These are phyloP conservation scores for Origma solitaria DNA, from an alignment of 2,113 vertebrate genomes.

Conservation along the genomic window DNA sequence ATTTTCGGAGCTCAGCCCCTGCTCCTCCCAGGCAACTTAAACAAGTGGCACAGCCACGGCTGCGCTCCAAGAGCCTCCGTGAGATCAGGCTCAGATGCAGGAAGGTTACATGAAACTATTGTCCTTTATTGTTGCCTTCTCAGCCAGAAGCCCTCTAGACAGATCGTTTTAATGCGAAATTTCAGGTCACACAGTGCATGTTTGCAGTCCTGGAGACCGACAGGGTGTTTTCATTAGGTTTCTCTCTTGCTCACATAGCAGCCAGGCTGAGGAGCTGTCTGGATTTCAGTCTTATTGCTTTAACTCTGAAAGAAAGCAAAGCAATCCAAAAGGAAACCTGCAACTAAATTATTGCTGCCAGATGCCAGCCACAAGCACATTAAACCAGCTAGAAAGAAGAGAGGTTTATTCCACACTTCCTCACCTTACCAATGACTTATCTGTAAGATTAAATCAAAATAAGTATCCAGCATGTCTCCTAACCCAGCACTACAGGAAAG, in stretches of 20 bases:
- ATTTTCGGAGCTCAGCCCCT: background rate
- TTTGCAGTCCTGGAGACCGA: background rate
- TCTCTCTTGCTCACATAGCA: background rate
- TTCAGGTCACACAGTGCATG: slow-evolving; percentile 17
- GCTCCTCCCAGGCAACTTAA: background rate
- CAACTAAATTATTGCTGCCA: background rate
- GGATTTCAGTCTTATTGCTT: background rate
- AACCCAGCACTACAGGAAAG: background rate
- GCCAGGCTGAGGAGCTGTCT: background rate
- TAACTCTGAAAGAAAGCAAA: background rate
- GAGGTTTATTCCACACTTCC: background rate
- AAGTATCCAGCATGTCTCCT: background rate
- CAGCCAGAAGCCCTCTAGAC: slow-evolving; percentile 13
- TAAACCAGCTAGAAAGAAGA: background rate
- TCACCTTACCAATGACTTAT: background rate
- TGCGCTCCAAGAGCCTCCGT: background rate
- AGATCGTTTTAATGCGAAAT: background rate
- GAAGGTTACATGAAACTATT: slow-evolving; percentile 30
- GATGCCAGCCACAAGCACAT: background rate
- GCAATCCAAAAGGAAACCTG: background rate
- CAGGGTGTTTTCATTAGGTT: background rate
- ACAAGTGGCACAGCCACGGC: background rate
- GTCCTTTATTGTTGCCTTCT: background rate
- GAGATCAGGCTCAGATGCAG: background rate
- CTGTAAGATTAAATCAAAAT: background rate